Percentiles rank a stretch among this genome's conserved stretches.
These are phyloP conservation scores for Gambelia wislizenii DNA, from an alignment of 2,797 vertebrate species.

Conservation along the genomic window DNA sequence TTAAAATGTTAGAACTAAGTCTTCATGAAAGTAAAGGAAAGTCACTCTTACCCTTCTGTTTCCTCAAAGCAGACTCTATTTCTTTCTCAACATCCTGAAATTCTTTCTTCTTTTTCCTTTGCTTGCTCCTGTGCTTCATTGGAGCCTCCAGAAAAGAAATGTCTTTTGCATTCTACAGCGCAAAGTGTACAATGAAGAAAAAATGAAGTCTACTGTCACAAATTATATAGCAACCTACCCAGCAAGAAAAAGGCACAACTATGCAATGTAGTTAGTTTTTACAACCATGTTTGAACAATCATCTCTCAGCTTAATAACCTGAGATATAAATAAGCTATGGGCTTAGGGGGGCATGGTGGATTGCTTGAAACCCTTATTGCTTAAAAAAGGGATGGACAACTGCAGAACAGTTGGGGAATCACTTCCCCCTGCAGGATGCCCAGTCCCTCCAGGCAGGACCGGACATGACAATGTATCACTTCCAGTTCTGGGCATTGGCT, in stretches of 20 bases:
- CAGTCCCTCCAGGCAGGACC: too few species aligned
- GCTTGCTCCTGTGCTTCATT: constrained; percentile 79
- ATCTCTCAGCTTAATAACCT: neutral
- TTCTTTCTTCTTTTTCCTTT: constrained; percentile 75
- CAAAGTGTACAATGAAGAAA: constrained; percentile 44
- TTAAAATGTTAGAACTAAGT: constrained; percentile 10
- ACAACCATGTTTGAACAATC: neutral
- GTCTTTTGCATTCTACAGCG: constrained; percentile 76
- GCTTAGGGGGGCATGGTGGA: neutral
- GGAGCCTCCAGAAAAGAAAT: constrained; percentile 80
- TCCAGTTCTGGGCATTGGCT: too few species aligned
- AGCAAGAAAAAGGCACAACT: neutral
- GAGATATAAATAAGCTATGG: neutral
- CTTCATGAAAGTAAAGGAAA: neutral
- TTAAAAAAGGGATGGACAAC: too few species aligned
- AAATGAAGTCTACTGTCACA: neutral
- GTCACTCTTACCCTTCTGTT: constrained; percentile 79
- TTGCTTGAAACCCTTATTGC: neutral
- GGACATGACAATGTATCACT: too few species aligned
- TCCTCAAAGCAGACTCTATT: constrained; percentile 69
- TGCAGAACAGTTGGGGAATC: too few species aligned
- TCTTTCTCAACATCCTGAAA: constrained; percentile 73
- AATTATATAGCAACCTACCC: neutral
- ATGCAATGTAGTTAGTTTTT: neutral
- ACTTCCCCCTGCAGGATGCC: too few species aligned